phyloP scores from a whole-genome alignment of 2,113 vertebrate species.

The Chlorocebus sabaeus region DNA sequence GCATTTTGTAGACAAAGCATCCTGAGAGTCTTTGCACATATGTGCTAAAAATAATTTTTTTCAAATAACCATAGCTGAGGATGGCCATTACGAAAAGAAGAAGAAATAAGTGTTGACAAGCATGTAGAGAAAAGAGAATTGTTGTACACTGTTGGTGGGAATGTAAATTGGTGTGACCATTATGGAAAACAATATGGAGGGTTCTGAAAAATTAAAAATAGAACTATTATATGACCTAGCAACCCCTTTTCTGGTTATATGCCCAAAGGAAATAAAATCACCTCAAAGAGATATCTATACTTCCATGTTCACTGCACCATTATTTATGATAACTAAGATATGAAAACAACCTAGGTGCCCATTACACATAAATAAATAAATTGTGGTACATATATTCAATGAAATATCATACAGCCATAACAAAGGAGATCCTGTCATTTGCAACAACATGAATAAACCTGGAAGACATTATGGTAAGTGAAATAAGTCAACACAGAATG shows the following conservation, averaged over 20 bases:
- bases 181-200: not conserved
- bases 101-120: not conserved
- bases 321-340: not conserved
- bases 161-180: not conserved
- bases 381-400: not conserved
- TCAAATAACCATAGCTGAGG: not conserved
- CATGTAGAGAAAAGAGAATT: not conserved
- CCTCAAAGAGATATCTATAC: not conserved
- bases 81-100: not conserved
- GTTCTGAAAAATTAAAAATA: not conserved
- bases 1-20: not conserved
- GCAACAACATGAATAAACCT: accelerated
- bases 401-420: not conserved
- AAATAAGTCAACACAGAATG: not conserved
- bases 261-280: not conserved
- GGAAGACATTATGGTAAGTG: not conserved
- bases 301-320: not conserved
- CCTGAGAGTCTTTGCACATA: not conserved
- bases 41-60: not conserved
- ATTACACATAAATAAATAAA: not conserved
- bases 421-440: not conserved
- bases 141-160: not conserved
- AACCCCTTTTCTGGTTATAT: not conserved
- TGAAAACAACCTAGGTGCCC: not conserved
- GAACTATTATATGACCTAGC: not conserved